Evolutionary conservation across 2,888 invertebrate species (phyloP).

Genomic region (Sarcophaga carnaria): DNA sequence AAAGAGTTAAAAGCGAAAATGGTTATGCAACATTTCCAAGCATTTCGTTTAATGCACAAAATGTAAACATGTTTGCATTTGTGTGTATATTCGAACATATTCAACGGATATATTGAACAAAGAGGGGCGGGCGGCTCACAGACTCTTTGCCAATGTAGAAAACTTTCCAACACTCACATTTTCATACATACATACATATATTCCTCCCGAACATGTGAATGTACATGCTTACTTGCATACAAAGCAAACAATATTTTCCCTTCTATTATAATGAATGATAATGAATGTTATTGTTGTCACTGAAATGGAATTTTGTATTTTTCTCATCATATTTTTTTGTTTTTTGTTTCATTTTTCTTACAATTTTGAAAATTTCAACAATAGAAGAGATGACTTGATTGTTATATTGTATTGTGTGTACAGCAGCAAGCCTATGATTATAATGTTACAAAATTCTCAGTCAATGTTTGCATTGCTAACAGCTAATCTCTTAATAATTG

Average conservation of each 20-base stretch:
- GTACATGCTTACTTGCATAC: background rate
- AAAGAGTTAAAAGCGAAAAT: constrained; percentile 33
- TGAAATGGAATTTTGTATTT: constrained; percentile 20
- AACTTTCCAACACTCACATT: background rate
- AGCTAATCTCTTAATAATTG: background rate
- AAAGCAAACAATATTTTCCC: constrained; percentile 21
- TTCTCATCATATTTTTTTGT: background rate
- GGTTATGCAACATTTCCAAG: constrained; percentile 6
- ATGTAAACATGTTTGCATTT: background rate
- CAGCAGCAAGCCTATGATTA: background rate
- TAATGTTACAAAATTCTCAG: background rate
- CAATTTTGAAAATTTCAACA: background rate
- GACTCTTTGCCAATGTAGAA: background rate
- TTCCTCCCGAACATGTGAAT: background rate
- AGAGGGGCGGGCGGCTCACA: too few relatives aligned
- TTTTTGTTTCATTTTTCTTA: constrained; percentile 5
- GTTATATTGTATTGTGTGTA: too few relatives aligned
- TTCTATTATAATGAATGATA: constrained; percentile 20
- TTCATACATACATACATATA: background rate
- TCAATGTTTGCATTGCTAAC: background rate
- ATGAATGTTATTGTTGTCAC: constrained; percentile 47
- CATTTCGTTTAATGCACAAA: background rate
- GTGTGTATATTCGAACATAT: background rate
- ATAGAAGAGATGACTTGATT: background rate
- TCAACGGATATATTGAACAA: background rate